A percentile compares a stretch with the other conserved stretches of the same genome.
These are phyloP conservation scores for Leiothrix lutea DNA, from an alignment of 2,113 vertebrate species.

Conservation along the genomic window DNA sequence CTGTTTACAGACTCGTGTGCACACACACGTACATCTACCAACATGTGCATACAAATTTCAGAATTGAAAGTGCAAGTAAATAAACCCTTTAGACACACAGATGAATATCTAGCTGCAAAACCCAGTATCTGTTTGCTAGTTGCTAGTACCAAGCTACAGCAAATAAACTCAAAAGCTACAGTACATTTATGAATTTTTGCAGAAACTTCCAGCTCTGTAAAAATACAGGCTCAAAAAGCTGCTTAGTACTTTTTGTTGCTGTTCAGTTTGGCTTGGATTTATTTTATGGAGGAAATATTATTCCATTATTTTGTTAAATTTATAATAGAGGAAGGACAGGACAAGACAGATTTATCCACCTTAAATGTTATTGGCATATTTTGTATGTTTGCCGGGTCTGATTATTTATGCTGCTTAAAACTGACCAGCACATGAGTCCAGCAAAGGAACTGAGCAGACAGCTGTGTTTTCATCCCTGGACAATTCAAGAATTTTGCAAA, in stretches of 20 bases:
- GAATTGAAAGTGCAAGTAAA: background rate
- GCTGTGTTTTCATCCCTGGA: background rate
- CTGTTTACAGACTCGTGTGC: rapidly evolving
- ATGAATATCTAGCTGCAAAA: background rate
- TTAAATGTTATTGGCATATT: background rate
- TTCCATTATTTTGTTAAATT: background rate
- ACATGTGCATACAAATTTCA: background rate
- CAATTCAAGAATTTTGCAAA: background rate
- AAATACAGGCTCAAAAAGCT: background rate
- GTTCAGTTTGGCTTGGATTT: background rate
- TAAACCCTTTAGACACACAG: background rate
- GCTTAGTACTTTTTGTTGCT: background rate
- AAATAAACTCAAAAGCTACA: background rate
- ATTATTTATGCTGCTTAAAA: background rate
- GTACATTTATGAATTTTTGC: background rate
- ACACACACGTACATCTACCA: rapidly evolving
- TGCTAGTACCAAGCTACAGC: background rate
- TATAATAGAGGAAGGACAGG: background rate
- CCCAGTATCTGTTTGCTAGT: background rate
- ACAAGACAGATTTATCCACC: background rate
- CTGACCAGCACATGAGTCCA: background rate
- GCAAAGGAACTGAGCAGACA: background rate
- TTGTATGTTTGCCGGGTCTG: background rate
- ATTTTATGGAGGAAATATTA: background rate
- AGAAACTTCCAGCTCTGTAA: background rate